Base-by-base conservation (phyloP, 2,113 vertebrate species). In the Anthoscopus minutus region DNA sequence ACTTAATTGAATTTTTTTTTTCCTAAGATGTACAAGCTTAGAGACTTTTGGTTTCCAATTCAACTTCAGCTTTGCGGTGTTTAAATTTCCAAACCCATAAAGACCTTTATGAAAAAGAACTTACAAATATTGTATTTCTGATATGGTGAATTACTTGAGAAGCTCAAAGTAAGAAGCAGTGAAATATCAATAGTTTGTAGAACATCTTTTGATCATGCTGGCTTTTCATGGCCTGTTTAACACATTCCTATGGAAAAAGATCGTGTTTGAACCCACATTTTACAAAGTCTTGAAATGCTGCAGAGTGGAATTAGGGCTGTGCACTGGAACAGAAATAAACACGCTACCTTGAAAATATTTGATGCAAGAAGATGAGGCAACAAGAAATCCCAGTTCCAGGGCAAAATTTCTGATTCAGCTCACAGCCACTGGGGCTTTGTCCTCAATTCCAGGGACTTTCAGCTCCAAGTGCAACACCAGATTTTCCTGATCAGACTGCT, bases 1-100 rank as follows among this genome's bases (percentile, higher is more conserved):
- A 98, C 99, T 99, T 99, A 99, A 99, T 99, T 99, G 99, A 99
- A 99, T 99, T 99, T 99, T 98, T 99, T 98, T 99, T 98, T 99
- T 97, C 97, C 92, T 96, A 96, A 98, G 98, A 99, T 98, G 98
- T 98, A 98, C 98, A 98, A 98, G 99, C 99, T 99, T 98, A 99
- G 98, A 99, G 98, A 98, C 96, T 98, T 99, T 98, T 98, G 98
- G 98, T 98, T 99, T 99, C 99, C 99, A 98, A 99, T 99, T 99
- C 99, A 99, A 95, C 98, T 97, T 97, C 95, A 98, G 97, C 98
- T 98, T 98, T 89, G 96, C 86, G 97, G 98, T 97, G 98, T 98
- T 99, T 98, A 99, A 99, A 99, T 98, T 98, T 98, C 97, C 96
- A 97, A 97, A 93, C 95, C 97, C 96, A 98, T 98, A 98, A 98